Evolutionary conservation across 2,797 vertebrate species (phyloP), one percentile per base, ranked within the genome.

Genomic region (Podarcis siculus): DNA sequence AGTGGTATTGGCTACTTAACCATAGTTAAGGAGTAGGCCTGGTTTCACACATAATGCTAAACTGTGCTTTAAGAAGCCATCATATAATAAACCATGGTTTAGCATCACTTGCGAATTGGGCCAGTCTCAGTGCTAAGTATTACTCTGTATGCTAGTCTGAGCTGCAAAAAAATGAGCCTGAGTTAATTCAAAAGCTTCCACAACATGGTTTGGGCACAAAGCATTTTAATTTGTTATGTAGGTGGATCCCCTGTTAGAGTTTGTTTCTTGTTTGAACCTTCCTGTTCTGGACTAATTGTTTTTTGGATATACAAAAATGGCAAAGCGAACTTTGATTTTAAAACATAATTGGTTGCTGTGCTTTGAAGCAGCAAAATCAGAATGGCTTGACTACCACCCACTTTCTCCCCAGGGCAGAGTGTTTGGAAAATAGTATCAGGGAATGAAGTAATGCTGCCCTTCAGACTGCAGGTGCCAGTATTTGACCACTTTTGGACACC

Each of bases 381-480:
- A 79, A 81, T 55, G 39, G 12, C 58, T 30, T 61, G 35, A n/a
- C 27, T n/a, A 12, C 4, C 21, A 19, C 37, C 25, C 35, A 30
- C 35, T 19, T 32, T 45, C 37, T 73, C 49, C 67, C 45, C 39
- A 75, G n/a, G 8, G 27, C 30, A n/a, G 71, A 49, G 79, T 25
- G 42, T n/a, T 27, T 79, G n/a, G 49, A 39, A 64, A 49, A 32
- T 32, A 15, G 19, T 27, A 58, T 19, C 61, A 55, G n/a, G 19
- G 79, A 58, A 45, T 5, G 12, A 71, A 32, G 91, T 78, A 89
- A 89, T 92, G n/a, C 69, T 76, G 13, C 9, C 3, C 0, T 2
- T 8, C 1, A 37, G 32, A 90, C 95, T 76, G 92, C 82, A 95
- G 95, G 91, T 91, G 89, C 76, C 92, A 92, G 92, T 81, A 49